Conservation (phyloP, 2,797 vertebrate species). For the Prionace glauca region DNA sequence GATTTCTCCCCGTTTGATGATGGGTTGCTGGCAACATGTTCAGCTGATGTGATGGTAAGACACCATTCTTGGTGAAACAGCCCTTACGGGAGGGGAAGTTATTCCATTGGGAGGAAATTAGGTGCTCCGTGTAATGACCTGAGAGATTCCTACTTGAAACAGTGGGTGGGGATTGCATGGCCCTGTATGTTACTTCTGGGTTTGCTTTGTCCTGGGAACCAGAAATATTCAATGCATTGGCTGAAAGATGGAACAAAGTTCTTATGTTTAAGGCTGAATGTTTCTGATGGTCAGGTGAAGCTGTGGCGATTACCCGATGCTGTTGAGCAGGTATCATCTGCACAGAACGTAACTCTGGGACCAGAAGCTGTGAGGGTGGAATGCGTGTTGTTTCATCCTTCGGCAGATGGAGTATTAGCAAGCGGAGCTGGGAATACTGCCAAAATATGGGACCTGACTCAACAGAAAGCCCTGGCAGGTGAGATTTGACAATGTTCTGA, state of each 20-base stretch:
- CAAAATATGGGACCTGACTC: conserved; percentile 73
- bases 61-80: background rate
- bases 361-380: conserved; percentile 59
- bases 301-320: conserved; percentile 69
- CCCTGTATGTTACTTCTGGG: background rate
- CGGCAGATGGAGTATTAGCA: conserved; percentile 66
- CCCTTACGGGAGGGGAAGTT: background rate
- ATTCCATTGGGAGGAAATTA: too few relatives aligned
- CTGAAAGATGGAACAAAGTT: background rate
- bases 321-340: conserved; percentile 52
- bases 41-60: conserved; percentile 74
- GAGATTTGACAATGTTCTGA: conserved; percentile 38
- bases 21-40: conserved; percentile 77
- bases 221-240: background rate
- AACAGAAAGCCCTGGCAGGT: conserved; percentile 71
- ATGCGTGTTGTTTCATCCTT: conserved; percentile 76
- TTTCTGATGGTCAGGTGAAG: conserved; percentile 68
- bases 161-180: background rate
- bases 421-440: conserved; percentile 50
- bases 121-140: background rate
- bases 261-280: background rate
- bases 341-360: conserved; percentile 53
- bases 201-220: background rate
- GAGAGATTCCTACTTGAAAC: too few relatives aligned
- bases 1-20: conserved; percentile 92